phyloP scores from a whole-genome alignment of 2,113 vertebrate genomes.

The Neomonachus schauinslandi region DNA sequence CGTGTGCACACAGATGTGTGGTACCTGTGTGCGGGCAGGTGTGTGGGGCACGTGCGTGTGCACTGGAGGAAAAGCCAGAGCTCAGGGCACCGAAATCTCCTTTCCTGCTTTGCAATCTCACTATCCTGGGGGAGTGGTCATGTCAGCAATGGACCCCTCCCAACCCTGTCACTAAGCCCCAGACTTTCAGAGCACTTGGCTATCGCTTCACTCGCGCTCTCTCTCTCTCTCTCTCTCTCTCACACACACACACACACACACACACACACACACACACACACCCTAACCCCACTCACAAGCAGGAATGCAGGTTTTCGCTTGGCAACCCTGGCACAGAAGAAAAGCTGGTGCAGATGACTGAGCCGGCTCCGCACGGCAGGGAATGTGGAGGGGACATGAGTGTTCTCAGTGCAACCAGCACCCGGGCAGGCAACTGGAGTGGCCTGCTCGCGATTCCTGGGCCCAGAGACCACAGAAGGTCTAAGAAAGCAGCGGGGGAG shows the following conservation, averaged over 20 bases:
- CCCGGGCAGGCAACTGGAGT: fast-evolving
- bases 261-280: neutral
- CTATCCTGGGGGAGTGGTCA: neutral
- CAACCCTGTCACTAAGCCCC: neutral
- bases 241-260: too few species aligned
- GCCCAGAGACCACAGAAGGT: fast-evolving
- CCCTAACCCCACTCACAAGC: neutral
- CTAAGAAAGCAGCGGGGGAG: neutral
- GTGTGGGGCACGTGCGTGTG: neutral
- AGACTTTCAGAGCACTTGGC: neutral
- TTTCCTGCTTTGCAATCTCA: neutral
- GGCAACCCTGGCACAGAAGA: fast-evolving
- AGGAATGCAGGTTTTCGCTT: fast-evolving
- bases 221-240: neutral
- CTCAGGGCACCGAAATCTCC: neutral
- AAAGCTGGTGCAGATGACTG: neutral
- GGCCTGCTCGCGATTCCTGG: neutral
- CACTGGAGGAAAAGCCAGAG: neutral
- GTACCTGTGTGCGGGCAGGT: neutral
- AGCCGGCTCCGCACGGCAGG: neutral
- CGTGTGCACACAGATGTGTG: neutral
- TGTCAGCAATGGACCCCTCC: neutral
- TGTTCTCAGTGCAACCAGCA: fast-evolving
- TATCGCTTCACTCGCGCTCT: fast-evolving
- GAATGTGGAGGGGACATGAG: fast-evolving